Evolutionary conservation across 2,888 invertebrate genomes (phyloP).

Genomic region (Andrena bucephala): DNA sequence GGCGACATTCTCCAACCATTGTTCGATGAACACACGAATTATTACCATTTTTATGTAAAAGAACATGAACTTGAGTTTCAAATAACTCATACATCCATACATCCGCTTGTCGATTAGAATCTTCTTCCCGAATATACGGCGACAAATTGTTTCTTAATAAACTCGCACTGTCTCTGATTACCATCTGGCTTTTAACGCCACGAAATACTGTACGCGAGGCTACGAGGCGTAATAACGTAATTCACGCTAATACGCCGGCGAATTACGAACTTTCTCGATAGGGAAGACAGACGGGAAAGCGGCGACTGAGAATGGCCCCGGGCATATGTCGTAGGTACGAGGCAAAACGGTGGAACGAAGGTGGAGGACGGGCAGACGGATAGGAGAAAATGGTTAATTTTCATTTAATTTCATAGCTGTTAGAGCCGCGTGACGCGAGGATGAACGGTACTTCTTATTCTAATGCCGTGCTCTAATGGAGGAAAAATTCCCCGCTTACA

Average conservation of each 20-base stretch:
- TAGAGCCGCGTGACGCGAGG: conserved; percentile 53
- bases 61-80: too few relatives aligned
- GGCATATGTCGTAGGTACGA: not conserved
- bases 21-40: too few relatives aligned
- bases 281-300: conserved; percentile 1
- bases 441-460: conserved; percentile 58
- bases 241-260: conserved; percentile 28
- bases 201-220: conserved; percentile 5
- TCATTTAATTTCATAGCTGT: conserved; percentile 74
- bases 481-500: conserved; percentile 62
- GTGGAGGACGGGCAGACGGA: not conserved
- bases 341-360: conserved; percentile 5
- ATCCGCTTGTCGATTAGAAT: not conserved
- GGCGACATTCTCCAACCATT: not conserved
- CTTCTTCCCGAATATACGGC: not conserved
- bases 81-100: too few relatives aligned
- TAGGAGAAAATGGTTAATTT: conserved; percentile 65
- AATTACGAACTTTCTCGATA: conserved; percentile 21
- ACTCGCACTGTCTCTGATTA: conserved; percentile 25
- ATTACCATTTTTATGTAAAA: too few relatives aligned
- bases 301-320: not conserved
- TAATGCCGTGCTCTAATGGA: conserved; percentile 36
- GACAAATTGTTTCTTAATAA: conserved; percentile 25
- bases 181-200: conserved; percentile 20
- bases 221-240: conserved; percentile 29